Evolutionary conservation across 1,140 invertebrate species (phyloP), one percentile per base, ranked within the genome.

Genomic region (Argopecten irradians): DNA sequence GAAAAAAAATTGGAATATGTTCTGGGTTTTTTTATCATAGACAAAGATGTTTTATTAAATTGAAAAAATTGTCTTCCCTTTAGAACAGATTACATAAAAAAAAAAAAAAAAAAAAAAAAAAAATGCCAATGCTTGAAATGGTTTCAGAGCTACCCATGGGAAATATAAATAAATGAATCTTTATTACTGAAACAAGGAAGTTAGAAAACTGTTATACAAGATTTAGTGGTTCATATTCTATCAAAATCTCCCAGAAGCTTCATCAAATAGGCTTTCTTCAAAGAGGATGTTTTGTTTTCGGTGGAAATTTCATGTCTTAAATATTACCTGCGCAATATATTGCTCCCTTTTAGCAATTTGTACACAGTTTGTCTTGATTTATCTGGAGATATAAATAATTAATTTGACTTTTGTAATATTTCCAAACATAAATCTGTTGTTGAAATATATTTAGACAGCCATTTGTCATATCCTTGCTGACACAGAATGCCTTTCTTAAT

Each of bases 391-490:
- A 28, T 71, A n/a, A 71, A 71, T 71, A 71, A 16, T 71, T 71
- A 71, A 71, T n/a, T 71, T 71, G 55, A 71, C 16, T 71, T 71
- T 71, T n/a, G n/a, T 71, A 71, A 71, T 71, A 71, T 71, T 71
- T 71, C 55, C 13, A n/a, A 71, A 11, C 55, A 71, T 71, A 28
- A 71, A 71, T 71, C n/a, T 71, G 28, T 71, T 28, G 55, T 71
- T 71, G 11, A 7, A 71, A 71, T n/a, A n/a, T 71, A 28, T 0
- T n/a, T 71, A 8, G 7, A 16, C n/a, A 3, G 22, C 22, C 1
- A 11, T 28, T n/a, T 28, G n/a, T 28, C 55, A 28, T 71, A 16
- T 11, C 22, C 55, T 28, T 22, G n/a, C 22, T 71, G 28, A 28
- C 55, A 71, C 0, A 3, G 11, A 71, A 11, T 7, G 16, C n/a